Evolutionary conservation across 2,113 vertebrate species (phyloP).

Genomic region (Sebastes schlegelii): DNA sequence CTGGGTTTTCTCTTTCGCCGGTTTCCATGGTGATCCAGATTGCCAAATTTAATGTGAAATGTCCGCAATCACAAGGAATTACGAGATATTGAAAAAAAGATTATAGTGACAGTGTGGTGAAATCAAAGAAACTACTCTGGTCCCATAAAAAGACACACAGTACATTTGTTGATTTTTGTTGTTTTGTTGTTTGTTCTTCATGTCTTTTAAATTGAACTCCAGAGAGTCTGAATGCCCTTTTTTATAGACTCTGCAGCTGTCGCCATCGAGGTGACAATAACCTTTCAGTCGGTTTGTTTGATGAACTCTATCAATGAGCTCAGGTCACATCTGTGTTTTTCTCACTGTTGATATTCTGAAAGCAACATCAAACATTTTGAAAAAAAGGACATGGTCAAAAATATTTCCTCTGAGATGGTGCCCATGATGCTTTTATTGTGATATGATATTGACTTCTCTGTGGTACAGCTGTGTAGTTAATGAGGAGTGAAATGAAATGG

Average conservation of each 20-base stretch:
- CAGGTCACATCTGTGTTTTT: slow-evolving; percentile 47
- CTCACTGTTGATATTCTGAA: slow-evolving; percentile 27
- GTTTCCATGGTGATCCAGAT: slow-evolving; percentile 63
- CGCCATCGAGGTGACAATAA: slow-evolving; percentile 22
- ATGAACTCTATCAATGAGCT: slow-evolving; percentile 42
- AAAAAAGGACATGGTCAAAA: neutral
- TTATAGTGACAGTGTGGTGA: slow-evolving; percentile 43
- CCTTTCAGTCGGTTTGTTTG: slow-evolving; percentile 44
- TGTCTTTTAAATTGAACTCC: slow-evolving; percentile 20
- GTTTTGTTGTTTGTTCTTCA: neutral
- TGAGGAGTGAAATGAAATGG: slow-evolving; percentile 39
- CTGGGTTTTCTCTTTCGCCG: neutral
- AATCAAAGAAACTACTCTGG: slow-evolving; percentile 1
- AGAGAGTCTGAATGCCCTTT: neutral
- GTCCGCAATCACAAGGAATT: slow-evolving; percentile 32
- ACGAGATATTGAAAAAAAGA: slow-evolving; percentile 67
- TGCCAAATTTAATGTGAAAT: slow-evolving; percentile 31
- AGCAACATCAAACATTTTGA: neutral
- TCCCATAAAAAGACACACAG: neutral
- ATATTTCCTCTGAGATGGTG: slow-evolving; percentile 15
- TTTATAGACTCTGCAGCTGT: slow-evolving; percentile 24
- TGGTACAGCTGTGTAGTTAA: slow-evolving; percentile 8
- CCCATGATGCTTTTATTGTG: slow-evolving; percentile 1
- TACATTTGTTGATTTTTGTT: neutral
- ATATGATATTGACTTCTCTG: neutral